Base-by-base conservation (phyloP, 2,113 vertebrate species). In the Corythaeola cristata region DNA sequence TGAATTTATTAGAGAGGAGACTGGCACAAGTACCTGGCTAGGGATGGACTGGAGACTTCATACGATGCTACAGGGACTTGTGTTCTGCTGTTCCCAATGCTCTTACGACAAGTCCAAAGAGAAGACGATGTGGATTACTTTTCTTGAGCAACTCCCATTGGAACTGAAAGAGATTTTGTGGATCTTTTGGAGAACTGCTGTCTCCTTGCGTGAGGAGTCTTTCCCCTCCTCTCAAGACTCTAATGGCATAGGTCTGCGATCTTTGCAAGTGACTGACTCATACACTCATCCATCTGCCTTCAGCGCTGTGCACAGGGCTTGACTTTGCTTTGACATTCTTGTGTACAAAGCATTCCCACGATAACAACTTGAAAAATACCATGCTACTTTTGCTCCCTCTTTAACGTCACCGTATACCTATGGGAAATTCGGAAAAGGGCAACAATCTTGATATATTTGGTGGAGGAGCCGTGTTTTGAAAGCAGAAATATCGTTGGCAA, bases 381-480 rank as follows among this genome's bases (percentile, higher is more conserved):
- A 35, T 30, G 63, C 49, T 84, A 33, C 24, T 83, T 95, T 92
- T 86, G 74, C 39, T 81, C 60, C 11, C 21, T 59, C 68, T 90
- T 85, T 52, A 71, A 47, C n/a, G 0, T 71, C 3, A 0, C 21
- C 3, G 0, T 21, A 24, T 84, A 49, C 92, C 83, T 85, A 12
- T 84, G 82, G 96, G 88, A 90, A 88, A 90, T 77, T 80, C 79
- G 89, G 88, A 41, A 94, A 95, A 96, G 79, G 88, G 88, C 90
- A 95, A 19, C 55, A 41, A 35, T 86, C 92, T 67, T 44, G 85
- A 63, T 86, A 5, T 84, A 69, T 84, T 93, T 95, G 75, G 78
- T 93, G 75, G 55, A 73, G 37, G n/a, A 35, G 32, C 18, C 0
- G 1, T 86, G 88, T 93, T 94, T 73, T 55, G 86, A 88, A 94